Conservation (phyloP, 2,797 vertebrate species). For the Characodon lateralis region DNA sequence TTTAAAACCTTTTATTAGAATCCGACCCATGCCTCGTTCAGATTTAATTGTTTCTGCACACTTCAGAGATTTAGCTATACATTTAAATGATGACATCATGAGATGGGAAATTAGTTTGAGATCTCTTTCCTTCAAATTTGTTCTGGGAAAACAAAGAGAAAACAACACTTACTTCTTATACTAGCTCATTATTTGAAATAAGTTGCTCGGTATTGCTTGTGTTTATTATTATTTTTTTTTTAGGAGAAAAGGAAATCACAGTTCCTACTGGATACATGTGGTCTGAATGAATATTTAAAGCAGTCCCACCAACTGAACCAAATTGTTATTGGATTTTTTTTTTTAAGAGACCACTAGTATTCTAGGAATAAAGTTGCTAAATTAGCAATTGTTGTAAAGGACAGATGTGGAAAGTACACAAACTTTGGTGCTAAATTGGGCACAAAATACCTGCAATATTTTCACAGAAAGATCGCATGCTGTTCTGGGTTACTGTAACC, state of each 20-base stretch:
- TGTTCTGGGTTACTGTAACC: slow-evolving; percentile 33
- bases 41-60: slow-evolving; percentile 15
- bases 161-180: slow-evolving; percentile 48
- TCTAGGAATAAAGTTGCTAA: slow-evolving; percentile 44
- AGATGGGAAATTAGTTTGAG: slow-evolving; percentile 4
- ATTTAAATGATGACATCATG: slow-evolving; percentile 6
- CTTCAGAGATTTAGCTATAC: not conserved
- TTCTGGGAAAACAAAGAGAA: slow-evolving; percentile 61
- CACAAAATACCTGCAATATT: slow-evolving; percentile 7
- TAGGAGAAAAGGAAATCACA: slow-evolving; percentile 26
- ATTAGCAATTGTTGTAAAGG: slow-evolving; percentile 46
- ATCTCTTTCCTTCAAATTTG: not conserved
- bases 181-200: not conserved
- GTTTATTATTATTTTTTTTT: slow-evolving; percentile 4
- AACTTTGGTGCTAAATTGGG: not conserved
- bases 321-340: slow-evolving; percentile 13
- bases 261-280: slow-evolving; percentile 40
- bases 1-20: no score
- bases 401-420: slow-evolving; percentile 35
- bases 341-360: slow-evolving; percentile 31
- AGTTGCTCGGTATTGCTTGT: slow-evolving; percentile 11
- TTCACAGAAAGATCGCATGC: not conserved
- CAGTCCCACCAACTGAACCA: not conserved
- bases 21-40: no score
- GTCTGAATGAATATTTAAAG: slow-evolving; percentile 27